Percentiles rank a stretch among this genome's conserved stretches.
These are phyloP conservation scores for Pimpla rufipes DNA, from an alignment of 2,888 invertebrate genomes.

Conservation along the genomic window DNA sequence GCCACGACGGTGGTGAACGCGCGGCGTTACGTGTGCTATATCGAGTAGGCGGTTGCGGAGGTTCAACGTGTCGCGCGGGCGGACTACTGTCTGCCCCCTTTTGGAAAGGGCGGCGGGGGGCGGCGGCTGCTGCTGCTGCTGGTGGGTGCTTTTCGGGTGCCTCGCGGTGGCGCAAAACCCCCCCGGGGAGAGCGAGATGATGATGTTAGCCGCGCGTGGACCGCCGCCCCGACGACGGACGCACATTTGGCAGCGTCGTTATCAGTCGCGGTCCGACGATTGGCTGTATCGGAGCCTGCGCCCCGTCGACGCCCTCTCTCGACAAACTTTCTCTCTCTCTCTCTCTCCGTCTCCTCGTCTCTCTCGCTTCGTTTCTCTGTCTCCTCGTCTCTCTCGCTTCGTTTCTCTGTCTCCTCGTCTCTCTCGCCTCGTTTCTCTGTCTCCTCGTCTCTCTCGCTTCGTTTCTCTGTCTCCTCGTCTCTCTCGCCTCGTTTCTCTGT, in stretches of 20 bases:
- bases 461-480: no score
- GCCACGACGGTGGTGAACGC: constrained; percentile 17
- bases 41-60: constrained; percentile 41
- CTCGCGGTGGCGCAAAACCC: constrained; percentile 61
- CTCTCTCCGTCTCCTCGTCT: constrained; percentile 1
- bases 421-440: no score
- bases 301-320: constrained; percentile 76
- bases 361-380: not conserved
- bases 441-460: no score
- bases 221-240: constrained; percentile 82
- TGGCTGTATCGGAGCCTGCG: constrained; percentile 85
- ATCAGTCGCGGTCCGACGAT: constrained; percentile 85
- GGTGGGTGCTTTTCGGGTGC: constrained; percentile 12
- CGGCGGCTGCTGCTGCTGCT: constrained; percentile 24
- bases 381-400: no score
- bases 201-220: constrained; percentile 80
- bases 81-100: constrained; percentile 46
- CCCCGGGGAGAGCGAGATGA: constrained; percentile 71
- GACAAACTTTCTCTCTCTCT: constrained; percentile 18
- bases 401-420: no score
- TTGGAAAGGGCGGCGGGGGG: no score
- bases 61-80: constrained; percentile 45
- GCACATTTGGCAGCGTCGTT: constrained; percentile 84
- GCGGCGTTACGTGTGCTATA: constrained; percentile 12
- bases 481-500: constrained; percentile 51